Percentiles rank a stretch among this genome's conserved stretches.
phyloP scores from a whole-genome alignment of 2,113 vertebrate species.

The Peromyscus polionotus region DNA sequence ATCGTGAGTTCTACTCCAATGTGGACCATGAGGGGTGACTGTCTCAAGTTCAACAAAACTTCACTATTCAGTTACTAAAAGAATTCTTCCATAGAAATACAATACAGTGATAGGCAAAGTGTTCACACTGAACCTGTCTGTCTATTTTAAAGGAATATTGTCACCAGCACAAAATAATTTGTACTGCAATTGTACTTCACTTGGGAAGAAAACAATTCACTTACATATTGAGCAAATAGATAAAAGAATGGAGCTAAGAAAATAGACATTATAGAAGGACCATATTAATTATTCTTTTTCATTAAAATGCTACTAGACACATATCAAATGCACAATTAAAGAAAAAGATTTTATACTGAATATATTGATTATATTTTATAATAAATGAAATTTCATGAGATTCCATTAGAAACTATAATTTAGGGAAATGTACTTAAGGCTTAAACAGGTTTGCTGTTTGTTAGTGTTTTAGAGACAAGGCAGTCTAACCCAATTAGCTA shows the following conservation, averaged over 20 bases:
- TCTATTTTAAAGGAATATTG: conserved; percentile 68
- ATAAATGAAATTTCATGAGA: conserved; percentile 66
- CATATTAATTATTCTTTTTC: conserved; percentile 33
- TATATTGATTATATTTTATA: conserved; percentile 44
- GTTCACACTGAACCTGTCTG: conserved; percentile 55
- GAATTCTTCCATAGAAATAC: conserved; percentile 63
- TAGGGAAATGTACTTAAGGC: conserved; percentile 69
- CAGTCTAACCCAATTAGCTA: conserved; percentile 75
- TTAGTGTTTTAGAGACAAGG: conserved; percentile 67
- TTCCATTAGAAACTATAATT: conserved; percentile 71
- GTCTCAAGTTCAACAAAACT: neutral
- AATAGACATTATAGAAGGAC: neutral
- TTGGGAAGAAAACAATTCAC: conserved; percentile 62
- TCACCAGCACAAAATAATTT: conserved; percentile 70
- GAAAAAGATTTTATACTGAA: conserved; percentile 10
- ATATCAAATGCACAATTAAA: conserved; percentile 63
- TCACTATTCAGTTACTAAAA: conserved; percentile 33
- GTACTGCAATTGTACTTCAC: conserved; percentile 73
- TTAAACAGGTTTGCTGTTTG: conserved; percentile 39
- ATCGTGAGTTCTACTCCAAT: neutral
- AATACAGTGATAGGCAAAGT: conserved; percentile 4
- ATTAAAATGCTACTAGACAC: conserved; percentile 52
- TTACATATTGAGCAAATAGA: conserved; percentile 74
- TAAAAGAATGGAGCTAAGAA: conserved; percentile 69
- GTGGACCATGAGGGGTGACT: no score